A percentile compares a stretch with the other conserved stretches of the same genome.
phyloP scores from a whole-genome alignment of 2,113 vertebrate species.

The Campylomormyrus tamandua region DNA sequence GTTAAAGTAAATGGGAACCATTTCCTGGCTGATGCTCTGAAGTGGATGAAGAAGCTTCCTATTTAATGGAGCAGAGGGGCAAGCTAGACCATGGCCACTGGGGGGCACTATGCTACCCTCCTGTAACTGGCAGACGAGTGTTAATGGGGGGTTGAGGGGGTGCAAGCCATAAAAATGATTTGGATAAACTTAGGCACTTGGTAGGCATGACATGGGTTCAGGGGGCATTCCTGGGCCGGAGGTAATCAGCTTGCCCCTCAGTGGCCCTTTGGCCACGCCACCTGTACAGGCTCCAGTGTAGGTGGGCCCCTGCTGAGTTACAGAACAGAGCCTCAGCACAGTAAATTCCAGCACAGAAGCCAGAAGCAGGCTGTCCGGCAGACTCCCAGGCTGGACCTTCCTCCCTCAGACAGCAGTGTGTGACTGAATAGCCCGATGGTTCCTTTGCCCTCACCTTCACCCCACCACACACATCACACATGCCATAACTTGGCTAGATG shows the following conservation, averaged over 20 bases:
- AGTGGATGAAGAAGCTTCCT: not conserved
- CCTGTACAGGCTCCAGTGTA: not conserved
- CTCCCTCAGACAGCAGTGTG: not conserved
- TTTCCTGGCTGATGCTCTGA: not conserved
- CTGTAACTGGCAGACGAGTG: not conserved
- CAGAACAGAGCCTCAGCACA: conserved; percentile 3
- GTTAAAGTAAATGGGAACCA: not conserved
- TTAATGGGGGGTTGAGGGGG: not conserved
- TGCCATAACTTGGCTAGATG: not conserved
- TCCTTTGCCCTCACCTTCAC: not conserved
- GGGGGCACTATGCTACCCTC: not conserved
- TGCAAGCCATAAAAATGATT: conserved; percentile 5
- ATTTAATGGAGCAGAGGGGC: not conserved
- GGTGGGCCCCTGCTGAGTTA: not conserved
- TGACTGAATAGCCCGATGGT: not conserved
- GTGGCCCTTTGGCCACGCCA: not conserved
- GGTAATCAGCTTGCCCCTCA: not conserved
- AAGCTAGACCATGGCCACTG: not conserved
- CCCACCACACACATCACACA: not conserved
- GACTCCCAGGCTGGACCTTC: not conserved
- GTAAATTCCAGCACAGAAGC: no score
- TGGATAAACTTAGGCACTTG: conserved; percentile 25
- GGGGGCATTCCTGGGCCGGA: conserved; percentile 52
- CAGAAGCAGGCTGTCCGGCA: not conserved
- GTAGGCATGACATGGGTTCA: conserved; percentile 31